Base-by-base conservation (phyloP, 2,888 invertebrate species). In the Hofmannophila pseudospretella region DNA sequence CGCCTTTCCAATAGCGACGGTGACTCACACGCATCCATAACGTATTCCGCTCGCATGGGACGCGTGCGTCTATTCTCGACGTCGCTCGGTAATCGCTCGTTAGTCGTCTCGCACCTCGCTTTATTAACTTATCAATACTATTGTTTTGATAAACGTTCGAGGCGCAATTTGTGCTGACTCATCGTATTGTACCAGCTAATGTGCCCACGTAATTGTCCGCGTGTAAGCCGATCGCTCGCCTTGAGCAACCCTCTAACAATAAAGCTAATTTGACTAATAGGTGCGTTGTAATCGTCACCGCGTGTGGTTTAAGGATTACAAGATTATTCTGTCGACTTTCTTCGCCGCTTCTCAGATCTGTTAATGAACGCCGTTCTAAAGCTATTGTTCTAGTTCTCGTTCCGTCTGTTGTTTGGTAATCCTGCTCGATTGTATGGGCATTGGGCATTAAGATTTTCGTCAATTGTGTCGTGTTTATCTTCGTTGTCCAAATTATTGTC, bases 231-330 rank as follows among this genome's bases (percentile, higher is more conserved):
- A 80, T 82, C 74, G 78, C 67, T 69, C 60, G 61, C 54, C 72
- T 74, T 76, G 70, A 67, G 76, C 75, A 76, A 79, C 75, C 58
- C 59, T 60, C 56, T 69, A 84, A 86, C 85, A 86, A 86, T 86
- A 84, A 77, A 71, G 75, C 84, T 82, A 84, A 86, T 86, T 86
- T 86, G 85, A 84, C 86, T 86, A 85, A 85, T 86, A 82, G 84
- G 77, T 79, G 80, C 82, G 70, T 78, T 76, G 86, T 84, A 85
- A 86, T 85, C 80, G 70, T 81, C 84, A 69, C 78, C 67, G 80
- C 84, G 86, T 86, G 85, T 82, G 85, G 85, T 69, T 78, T 68
- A 72, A 71, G 85, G 84, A 84, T 84, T 82, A 84, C 70, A 64
- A 64, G 69, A 69, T 69, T 64, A 58, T 69, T 69, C 66, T 63